Evolutionary conservation across 2,797 vertebrate species (phyloP), one percentile per base, ranked within the genome.

Genomic region (Decapterus maruadsi): DNA sequence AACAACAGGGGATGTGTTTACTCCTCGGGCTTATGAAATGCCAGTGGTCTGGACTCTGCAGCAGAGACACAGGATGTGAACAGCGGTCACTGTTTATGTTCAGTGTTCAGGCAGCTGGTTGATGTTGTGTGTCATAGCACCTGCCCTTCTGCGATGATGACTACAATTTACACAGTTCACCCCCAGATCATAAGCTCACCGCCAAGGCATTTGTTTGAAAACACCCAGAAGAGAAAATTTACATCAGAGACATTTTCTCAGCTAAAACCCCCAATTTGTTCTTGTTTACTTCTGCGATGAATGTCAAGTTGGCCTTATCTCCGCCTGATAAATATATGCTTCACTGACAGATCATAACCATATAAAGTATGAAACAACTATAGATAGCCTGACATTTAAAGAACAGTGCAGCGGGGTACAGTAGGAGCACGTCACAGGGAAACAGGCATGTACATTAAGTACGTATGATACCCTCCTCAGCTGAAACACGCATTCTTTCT

Each of bases 1-100:
- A 92, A 92, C 85, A 92, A 62, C 63, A 73, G 59, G 75, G 17
- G 22, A 19, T 63, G 31, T 92, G 92, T 93, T 93, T 90, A 91
- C 80, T 67, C 61, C 51, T 55, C 13, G 0, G 45, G 60, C 69
- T 80, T 36, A 3, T 65, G 50, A 82, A 80, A 87, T 75, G 78
- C 65, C 31, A 55, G 9, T 3, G 77, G 59, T 80, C 79, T 81
- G 82, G 60, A 75, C 53, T 61, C 14, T 58, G 9, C 16, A 78
- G 78, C 22, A 36, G 61, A 77, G 75, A 77, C 59, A 80, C 83
- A 89, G 88, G 87, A 87, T 88, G 80, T 86, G 73, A 78, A 40
- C 48, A 74, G 74, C 26, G 3, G 43, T 34, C 29, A 51, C 51
- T 92, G 87, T 91, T 92, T 89, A 90, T 68, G 75, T 77, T 75